Conservation (phyloP, 1,140 invertebrate species). For the Anadara kagoshimensis region DNA sequence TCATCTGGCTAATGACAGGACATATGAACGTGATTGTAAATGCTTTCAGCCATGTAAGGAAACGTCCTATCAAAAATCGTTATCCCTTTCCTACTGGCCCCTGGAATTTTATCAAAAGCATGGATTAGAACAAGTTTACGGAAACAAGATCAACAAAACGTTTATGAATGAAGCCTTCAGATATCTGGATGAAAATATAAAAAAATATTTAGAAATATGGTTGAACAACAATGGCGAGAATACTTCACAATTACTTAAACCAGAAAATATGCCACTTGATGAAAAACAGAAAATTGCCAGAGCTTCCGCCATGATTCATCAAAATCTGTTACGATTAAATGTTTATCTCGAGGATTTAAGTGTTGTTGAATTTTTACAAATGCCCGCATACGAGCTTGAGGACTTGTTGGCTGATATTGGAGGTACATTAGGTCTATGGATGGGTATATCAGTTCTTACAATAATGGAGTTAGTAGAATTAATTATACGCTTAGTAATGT, state of each 20-base stretch:
- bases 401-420: constrained; percentile 70
- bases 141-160: constrained; percentile 41
- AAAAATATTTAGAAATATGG: constrained; percentile 29
- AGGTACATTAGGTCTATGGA: constrained; percentile 69
- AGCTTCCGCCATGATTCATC: constrained; percentile 63
- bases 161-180: constrained; percentile 60
- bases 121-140: constrained; percentile 55
- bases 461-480: constrained; percentile 69
- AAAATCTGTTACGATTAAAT: constrained; percentile 67
- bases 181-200: constrained; percentile 31
- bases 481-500: constrained; percentile 55
- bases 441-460: constrained; percentile 69
- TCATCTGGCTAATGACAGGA: constrained; percentile 58
- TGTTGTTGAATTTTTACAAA: constrained; percentile 66
- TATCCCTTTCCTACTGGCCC: constrained; percentile 70
- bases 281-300: constrained; percentile 35
- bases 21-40: constrained; percentile 59
- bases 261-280: constrained; percentile 19
- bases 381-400: constrained; percentile 64
- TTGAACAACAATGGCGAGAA: constrained; percentile 31
- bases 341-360: constrained; percentile 68
- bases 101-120: constrained; percentile 66
- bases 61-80: constrained; percentile 65
- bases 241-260: constrained; percentile 10
- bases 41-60: constrained; percentile 68